A percentile compares a stretch with the other conserved stretches of the same genome.
phyloP scores from a whole-genome alignment of 2,113 vertebrate species.

The Aleadryas rufinucha region DNA sequence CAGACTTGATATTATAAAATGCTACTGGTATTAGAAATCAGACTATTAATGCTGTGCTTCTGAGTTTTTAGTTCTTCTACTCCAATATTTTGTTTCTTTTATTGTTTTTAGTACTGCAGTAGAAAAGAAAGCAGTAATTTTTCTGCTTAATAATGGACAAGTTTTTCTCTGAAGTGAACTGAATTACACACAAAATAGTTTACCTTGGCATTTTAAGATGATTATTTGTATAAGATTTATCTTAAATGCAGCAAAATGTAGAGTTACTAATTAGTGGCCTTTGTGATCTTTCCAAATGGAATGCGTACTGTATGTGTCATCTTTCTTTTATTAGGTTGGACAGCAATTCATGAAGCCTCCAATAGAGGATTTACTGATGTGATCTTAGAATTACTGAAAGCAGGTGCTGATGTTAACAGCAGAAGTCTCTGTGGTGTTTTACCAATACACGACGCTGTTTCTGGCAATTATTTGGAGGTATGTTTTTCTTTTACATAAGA shows the following conservation, averaged over 20 bases:
- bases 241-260: not conserved
- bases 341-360: slow-evolving; percentile 83
- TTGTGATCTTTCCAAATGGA: not conserved
- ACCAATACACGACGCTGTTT: slow-evolving; percentile 81
- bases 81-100: not conserved
- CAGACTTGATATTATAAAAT: not conserved
- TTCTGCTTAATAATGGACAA: not conserved
- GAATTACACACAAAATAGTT: not conserved
- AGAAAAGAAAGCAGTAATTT: not conserved
- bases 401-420: slow-evolving; percentile 78
- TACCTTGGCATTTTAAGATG: not conserved
- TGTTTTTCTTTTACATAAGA: not conserved
- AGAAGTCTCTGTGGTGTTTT: slow-evolving; percentile 70
- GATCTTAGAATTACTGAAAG: slow-evolving; percentile 77
- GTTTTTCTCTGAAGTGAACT: not conserved
- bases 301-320: not conserved
- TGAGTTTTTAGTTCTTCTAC: not conserved
- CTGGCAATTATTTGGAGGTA: slow-evolving; percentile 78
- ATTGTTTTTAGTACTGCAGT: not conserved
- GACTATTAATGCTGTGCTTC: not conserved
- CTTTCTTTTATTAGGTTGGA: slow-evolving; percentile 78
- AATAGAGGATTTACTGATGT: slow-evolving; percentile 60
- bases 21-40: not conserved
- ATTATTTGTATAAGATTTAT: not conserved
- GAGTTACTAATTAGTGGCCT: not conserved